Evolutionary conservation across 2,888 invertebrate species (phyloP), one percentile per base, ranked within the genome.

Genomic region (Lochmaea crataegi): DNA sequence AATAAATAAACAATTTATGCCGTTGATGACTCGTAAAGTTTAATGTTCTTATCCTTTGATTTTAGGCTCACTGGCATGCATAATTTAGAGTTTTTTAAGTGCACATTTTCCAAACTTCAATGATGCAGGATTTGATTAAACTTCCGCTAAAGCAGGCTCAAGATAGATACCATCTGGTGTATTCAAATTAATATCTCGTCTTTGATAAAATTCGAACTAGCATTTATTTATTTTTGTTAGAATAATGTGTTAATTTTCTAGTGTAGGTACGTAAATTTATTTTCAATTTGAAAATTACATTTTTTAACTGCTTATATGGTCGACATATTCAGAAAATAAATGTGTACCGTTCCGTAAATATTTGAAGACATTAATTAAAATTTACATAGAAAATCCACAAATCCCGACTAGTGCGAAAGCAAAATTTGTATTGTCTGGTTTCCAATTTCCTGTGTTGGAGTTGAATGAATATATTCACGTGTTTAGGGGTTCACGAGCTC

Each of bases 391-490:
- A 79, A 77, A 75, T 74, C 78, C 78, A 79, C 78, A 78, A 78
- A 80, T 79, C 78, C 77, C 65, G 66, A 58, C 74, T 56, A 67
- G 74, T 65, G 71, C 72, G 73, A 73, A 76, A 73, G 73, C 75
- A 78, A 79, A 82, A 81, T 82, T 82, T 83, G 81, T 82, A 83
- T 83, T 83, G 82, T 83, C 83, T 80, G 83, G 83, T 85, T 85
- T 85, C 83, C 84, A 85, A 85, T 85, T 84, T 85, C 85, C 84
- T 82, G 83, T 79, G 80, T 83, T 75, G 71, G 78, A 79, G 74
- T 80, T 79, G 77, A 75, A 74, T 76, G 78, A 76, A 79, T 79
- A 76, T 77, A 75, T 73, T 74, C 75, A 72, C 73, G 72, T 78
- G 76, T 79, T 79, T 74, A 74, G 78, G 72, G 71, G 65, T 68